Conservation (phyloP, 2,888 invertebrate species). For the Erynnis tages region DNA sequence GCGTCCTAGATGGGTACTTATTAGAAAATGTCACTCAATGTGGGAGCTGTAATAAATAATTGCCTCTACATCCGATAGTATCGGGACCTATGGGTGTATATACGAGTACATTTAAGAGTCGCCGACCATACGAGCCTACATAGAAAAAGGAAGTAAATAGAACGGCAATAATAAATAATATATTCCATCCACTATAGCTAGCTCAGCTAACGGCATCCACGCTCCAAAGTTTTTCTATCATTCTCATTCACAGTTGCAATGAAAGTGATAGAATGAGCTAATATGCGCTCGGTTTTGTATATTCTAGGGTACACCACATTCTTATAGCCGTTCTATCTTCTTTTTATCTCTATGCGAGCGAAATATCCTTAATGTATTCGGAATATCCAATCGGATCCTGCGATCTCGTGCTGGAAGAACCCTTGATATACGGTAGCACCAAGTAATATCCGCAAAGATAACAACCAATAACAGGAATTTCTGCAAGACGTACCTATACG, state of each 20-base stretch:
- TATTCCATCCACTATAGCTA: no score
- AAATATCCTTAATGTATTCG: conserved; percentile 39
- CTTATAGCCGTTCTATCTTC: no score
- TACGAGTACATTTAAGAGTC: conserved; percentile 32
- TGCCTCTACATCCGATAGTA: conserved; percentile 35
- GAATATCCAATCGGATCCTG: conserved; percentile 34
- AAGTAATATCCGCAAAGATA: conserved; percentile 52
- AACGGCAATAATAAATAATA: no score
- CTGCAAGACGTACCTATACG: conserved; percentile 50
- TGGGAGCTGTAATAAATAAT: conserved; percentile 36
- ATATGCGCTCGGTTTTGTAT: no score
- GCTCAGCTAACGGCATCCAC: no score
- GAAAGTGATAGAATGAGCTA: no score
- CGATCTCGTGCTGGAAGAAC: conserved; percentile 35
- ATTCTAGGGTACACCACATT: no score
- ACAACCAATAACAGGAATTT: conserved; percentile 34
- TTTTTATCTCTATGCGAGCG: no score
- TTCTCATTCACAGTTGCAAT: no score
- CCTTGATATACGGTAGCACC: conserved; percentile 55
- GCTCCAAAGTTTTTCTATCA: no score
- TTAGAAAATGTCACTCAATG: conserved; percentile 8
- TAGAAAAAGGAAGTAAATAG: no score
- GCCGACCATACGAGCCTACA: conserved; percentile 34
- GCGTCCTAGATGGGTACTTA: background rate
- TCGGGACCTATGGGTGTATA: conserved; percentile 9